Evolutionary conservation across 1,140 invertebrate genomes (phyloP), one percentile per base, ranked within the genome.

Genomic region (Nasonia vitripennis): DNA sequence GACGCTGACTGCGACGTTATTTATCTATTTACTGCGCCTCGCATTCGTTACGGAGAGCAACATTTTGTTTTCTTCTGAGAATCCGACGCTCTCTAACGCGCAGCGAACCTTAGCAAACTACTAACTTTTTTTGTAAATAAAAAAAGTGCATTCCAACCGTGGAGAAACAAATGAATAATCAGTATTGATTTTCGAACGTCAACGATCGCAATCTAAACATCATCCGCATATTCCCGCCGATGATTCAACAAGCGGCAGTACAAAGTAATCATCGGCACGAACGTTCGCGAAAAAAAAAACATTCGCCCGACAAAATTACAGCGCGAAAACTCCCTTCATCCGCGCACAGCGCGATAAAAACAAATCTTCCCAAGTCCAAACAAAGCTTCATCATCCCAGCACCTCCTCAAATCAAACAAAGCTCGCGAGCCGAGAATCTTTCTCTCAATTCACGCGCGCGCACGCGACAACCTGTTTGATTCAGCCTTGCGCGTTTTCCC

Each of bases 401-500:
- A 62, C 62, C 41, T 71, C 45, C n/a, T 68, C n/a, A 62, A 62
- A 62, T n/a, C 55, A 62, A 62, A 62, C 20, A 62, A 62, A 62
- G 20, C 55, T 62, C 55, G 41, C 7, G 55, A 20, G 78, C 70
- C 23, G 3, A 83, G 34, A 70, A 41, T 85, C 68, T 37, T 17
- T 71, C 70, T 41, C 31, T 51, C 82, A 27, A 0, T 27, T 27
- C 45, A 75, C 77, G 34, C 48, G 70, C 37, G 82, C 51, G 73
- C 34, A 51, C 82, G 41, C 84, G 73, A 74, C 73, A 81, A 81
- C 79, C 79, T 81, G 79, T 81, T 68, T 71, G 79, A 81, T 70
- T 68, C 67, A 78, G 17, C 51, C 41, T 31, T 62, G 51, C 51
- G 51, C 51, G 77, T 11, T 37, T 31, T 11, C 73, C 23, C 12